Evolutionary conservation across 2,797 vertebrate species (phyloP).

Genomic region (Microcaecilia unicolor): DNA sequence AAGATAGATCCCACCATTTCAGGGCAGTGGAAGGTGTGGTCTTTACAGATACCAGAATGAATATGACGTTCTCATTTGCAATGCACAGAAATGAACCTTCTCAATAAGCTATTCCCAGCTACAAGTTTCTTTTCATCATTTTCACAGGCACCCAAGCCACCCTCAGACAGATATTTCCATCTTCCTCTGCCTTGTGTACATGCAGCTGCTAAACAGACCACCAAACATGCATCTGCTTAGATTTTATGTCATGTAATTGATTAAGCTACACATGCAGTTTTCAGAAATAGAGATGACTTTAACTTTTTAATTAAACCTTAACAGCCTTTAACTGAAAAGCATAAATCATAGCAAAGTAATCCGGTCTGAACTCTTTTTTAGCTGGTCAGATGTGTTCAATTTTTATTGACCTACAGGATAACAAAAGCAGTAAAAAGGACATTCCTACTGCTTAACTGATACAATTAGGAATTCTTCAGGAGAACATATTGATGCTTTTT

Average conservation of each 20-base stretch:
- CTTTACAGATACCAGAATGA: no score
- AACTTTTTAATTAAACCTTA: conserved; percentile 37
- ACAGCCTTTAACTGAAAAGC: conserved; percentile 46
- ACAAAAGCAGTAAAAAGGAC: conserved; percentile 10
- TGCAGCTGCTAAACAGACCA: not conserved
- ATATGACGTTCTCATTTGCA: no score
- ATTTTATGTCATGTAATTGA: conserved; percentile 10
- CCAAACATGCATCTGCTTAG: conserved; percentile 9
- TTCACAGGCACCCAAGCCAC: no score
- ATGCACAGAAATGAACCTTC: no score
- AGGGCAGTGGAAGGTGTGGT: no score
- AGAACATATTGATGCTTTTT: not conserved
- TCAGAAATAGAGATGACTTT: conserved; percentile 7
- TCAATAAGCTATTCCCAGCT: no score
- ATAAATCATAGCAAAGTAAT: conserved; percentile 37
- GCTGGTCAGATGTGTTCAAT: not conserved
- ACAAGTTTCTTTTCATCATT: no score
- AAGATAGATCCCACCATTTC: no score
- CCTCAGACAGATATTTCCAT: no score
- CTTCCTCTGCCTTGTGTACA: no score
- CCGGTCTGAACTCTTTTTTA: not conserved
- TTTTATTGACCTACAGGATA: not conserved
- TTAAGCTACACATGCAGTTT: conserved; percentile 10
- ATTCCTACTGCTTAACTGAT: conserved; percentile 11
- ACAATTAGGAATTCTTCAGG: conserved; percentile 14